These are phyloP conservation scores for Holothuria leucospilota DNA, from an alignment of 53 echinoderm and acorn worm genomes.

Conservation along the genomic window DNA sequence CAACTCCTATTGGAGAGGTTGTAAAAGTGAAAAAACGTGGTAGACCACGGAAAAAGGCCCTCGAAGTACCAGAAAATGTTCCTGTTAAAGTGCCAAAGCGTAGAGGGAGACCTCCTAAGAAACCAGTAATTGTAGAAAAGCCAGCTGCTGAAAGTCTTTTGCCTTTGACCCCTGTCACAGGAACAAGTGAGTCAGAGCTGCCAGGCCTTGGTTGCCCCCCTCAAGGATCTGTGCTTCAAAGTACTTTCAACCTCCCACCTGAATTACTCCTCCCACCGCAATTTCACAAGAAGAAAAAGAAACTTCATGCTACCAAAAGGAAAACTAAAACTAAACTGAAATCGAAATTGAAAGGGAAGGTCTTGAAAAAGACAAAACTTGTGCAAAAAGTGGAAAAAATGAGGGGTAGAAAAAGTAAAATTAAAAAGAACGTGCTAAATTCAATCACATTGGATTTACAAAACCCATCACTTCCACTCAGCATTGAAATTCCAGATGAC, in stretches of 20 bases:
- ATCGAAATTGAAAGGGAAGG: conserved; percentile 38
- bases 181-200: conserved; percentile 35
- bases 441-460: conserved; percentile 28
- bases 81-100: conserved; percentile 52
- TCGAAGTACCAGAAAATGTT: background rate
- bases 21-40: conserved; percentile 66
- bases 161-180: conserved; percentile 37
- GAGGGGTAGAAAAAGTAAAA: conserved; percentile 35
- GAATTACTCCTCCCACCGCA: conserved; percentile 48
- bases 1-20: conserved; percentile 30
- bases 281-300: conserved; percentile 41
- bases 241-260: conserved; percentile 35
- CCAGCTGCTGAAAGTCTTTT: conserved; percentile 12
- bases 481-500: conserved; percentile 54
- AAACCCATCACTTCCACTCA: conserved; percentile 49
- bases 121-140: conserved; percentile 34
- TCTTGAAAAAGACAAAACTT: conserved; percentile 35
- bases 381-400: conserved; percentile 35
- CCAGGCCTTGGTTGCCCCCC: conserved; percentile 6
- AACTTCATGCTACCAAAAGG: conserved; percentile 12
- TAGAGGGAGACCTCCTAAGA: conserved; percentile 69
- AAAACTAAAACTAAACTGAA: conserved; percentile 48
- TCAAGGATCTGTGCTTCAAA: background rate
- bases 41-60: conserved; percentile 59
- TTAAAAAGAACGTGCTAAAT: conserved; percentile 25